Percentiles rank a stretch among this genome's conserved stretches.
Evolutionary conservation across 2,888 invertebrate species (phyloP).

Genomic region (Conistra vaccinii): DNA sequence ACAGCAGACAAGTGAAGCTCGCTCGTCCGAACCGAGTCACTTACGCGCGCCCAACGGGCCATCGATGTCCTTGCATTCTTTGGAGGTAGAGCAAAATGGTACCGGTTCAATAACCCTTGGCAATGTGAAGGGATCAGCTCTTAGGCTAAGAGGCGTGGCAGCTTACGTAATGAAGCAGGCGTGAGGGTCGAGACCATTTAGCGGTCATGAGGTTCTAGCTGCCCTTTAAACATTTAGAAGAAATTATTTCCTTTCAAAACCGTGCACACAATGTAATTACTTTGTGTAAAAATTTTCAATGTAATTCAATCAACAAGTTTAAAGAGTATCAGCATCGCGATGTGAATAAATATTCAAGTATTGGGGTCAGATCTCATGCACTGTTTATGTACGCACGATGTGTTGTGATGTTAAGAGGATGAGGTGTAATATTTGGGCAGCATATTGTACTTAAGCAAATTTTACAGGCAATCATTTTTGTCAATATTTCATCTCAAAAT

Average conservation of each 20-base stretch:
- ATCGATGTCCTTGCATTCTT: conserved; percentile 89
- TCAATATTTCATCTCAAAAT: conserved; percentile 76
- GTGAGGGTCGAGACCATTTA: conserved; percentile 80
- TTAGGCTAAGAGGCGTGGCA: conserved; percentile 80
- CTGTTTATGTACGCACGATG: conserved; percentile 79
- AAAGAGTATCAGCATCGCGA: conserved; percentile 70
- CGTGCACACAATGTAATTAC: not conserved
- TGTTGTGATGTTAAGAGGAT: conserved; percentile 77
- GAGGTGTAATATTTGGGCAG: conserved; percentile 82
- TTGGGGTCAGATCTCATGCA: conserved; percentile 85
- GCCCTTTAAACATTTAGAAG: conserved; percentile 56
- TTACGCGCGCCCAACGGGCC: conserved; percentile 72
- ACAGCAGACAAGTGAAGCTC: conserved; percentile 50
- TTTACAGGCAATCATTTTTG: conserved; percentile 73
- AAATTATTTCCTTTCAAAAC: conserved; percentile 44
- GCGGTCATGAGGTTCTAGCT: conserved; percentile 72
- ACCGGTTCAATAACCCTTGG: conserved; percentile 87
- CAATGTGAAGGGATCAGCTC: conserved; percentile 87
- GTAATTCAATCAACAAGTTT: conserved; percentile 56
- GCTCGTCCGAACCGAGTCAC: conserved; percentile 55
- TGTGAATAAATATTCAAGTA: conserved; percentile 82
- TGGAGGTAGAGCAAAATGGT: conserved; percentile 83
- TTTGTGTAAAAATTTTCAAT: conserved; percentile 15
- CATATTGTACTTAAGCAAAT: conserved; percentile 72
- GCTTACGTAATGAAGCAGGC: conserved; percentile 82